Evolutionary conservation across 2,888 invertebrate genomes (phyloP).

Genomic region (Anorthoa munda): DNA sequence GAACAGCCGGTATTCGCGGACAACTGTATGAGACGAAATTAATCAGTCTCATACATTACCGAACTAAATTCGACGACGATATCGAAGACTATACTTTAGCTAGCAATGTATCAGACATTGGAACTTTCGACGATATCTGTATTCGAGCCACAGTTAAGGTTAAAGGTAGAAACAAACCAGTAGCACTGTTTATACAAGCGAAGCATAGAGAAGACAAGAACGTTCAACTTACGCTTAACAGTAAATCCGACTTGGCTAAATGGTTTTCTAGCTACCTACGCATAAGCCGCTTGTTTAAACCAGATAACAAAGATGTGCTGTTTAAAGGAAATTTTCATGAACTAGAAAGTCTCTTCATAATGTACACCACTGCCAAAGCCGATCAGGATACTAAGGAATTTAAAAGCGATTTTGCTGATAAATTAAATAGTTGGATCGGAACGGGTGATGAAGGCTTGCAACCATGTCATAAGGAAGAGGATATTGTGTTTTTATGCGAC

Average conservation of each 20-base stretch:
- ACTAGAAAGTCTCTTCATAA: constrained; percentile 48
- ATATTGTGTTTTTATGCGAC: constrained; percentile 39
- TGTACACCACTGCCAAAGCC: constrained; percentile 55
- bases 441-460: constrained; percentile 43
- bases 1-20: constrained; percentile 56
- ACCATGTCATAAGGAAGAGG: constrained; percentile 22
- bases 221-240: constrained; percentile 29
- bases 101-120: constrained; percentile 59
- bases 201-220: constrained; percentile 56
- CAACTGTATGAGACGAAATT: constrained; percentile 62
- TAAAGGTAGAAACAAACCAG: constrained; percentile 18
- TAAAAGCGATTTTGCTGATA: constrained; percentile 6
- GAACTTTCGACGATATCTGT: constrained; percentile 61
- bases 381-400: constrained; percentile 17
- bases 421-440: constrained; percentile 38
- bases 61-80: constrained; percentile 36
- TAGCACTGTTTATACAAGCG: constrained; percentile 56
- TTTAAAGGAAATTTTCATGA: constrained; percentile 43
- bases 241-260: constrained; percentile 37
- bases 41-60: constrained; percentile 55
- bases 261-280: constrained; percentile 51
- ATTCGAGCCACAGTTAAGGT: constrained; percentile 45
- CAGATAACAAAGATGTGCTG: constrained; percentile 25
- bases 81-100: constrained; percentile 55
- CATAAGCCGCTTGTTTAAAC: constrained; percentile 41